Base-by-base conservation (phyloP, 2,113 vertebrate species). In the Pomatorhinus ruficollis region DNA sequence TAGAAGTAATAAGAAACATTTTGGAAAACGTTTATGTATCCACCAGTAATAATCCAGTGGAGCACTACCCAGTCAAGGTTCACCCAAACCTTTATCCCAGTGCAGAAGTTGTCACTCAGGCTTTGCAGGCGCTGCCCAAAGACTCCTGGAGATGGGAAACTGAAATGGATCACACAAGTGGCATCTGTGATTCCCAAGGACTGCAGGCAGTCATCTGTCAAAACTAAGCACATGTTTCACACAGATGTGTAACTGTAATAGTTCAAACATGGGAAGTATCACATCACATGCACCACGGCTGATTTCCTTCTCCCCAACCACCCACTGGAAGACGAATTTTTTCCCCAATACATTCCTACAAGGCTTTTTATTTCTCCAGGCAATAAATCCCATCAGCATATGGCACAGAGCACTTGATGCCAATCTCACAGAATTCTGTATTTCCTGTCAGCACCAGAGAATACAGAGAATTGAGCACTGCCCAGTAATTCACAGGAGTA, bases 141-240 rank as follows among this genome's bases (percentile, higher is more conserved):
- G 27, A 97, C 42, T 90, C 91, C 98, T 7, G 96, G 98, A 8
- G 98, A 98, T 11, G 99, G 99, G 78, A 99, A 99, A 94, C 97
- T 97, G 91, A 98, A 99, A 88, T 99, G 99, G 78, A 99, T 90
- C 12, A 99, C 98, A 8, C 98, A 98, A 0, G 98, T 98, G 20
- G 99, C 99, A 60, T 99, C 99, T 17, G 96, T 98, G 91, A 99
- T 98, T 83, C 97, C 97, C 76, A 99, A 75, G 40, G 97, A 95
- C 14, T 96, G 97, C 45, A 98, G 47, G 86, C 98, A 99, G 19
- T 98, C 98, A 57, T 98, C 98, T 22, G 98, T 99, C 53, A 98
- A 97, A 95, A 99, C 99, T 99, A 90, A 87, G 69, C 82, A 96
- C 65, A 90, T 0, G 10, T 63, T 90, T 83, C n/a, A 77, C 5